Conservation (phyloP, 2,797 vertebrate species). For the Phaenicophaeus curvirostris region DNA sequence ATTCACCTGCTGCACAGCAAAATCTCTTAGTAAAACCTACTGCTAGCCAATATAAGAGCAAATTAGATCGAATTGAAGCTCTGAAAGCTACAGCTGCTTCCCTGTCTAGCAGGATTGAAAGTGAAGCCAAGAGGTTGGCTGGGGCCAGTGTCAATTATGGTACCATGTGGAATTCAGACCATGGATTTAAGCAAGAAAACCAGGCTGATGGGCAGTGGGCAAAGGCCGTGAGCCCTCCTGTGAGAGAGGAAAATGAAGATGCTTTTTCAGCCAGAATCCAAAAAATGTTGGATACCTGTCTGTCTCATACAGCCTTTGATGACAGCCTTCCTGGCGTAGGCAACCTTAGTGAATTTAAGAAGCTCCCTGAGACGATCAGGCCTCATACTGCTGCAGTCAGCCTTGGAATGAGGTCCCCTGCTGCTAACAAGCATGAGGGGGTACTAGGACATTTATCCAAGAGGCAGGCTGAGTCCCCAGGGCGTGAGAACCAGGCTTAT, state of each 20-base stretch:
- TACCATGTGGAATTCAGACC: slow-evolving; percentile 72
- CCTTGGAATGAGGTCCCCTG: slow-evolving; percentile 65
- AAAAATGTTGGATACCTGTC: slow-evolving; percentile 79
- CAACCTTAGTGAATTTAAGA: slow-evolving; percentile 81
- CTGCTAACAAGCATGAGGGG: slow-evolving; percentile 62
- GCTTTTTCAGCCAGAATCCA: slow-evolving; percentile 81
- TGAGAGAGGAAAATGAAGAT: slow-evolving; percentile 76
- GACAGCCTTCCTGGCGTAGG: slow-evolving; percentile 84
- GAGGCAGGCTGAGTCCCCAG: slow-evolving; percentile 44
- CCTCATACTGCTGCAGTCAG: slow-evolving; percentile 68
- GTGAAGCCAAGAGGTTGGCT: slow-evolving; percentile 89
- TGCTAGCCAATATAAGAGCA: slow-evolving; percentile 78
- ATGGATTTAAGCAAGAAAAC: slow-evolving; percentile 65
- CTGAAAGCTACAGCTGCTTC: slow-evolving; percentile 94
- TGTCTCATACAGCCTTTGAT: slow-evolving; percentile 82
- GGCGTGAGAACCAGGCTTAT: slow-evolving; percentile 46
- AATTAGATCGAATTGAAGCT: slow-evolving; percentile 89
- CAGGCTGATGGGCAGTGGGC: slow-evolving; percentile 74
- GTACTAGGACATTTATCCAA: slow-evolving; percentile 67
- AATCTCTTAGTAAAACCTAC: slow-evolving; percentile 68
- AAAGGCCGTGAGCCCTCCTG: slow-evolving; percentile 79
- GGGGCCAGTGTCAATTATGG: slow-evolving; percentile 84
- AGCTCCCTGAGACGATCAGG: slow-evolving; percentile 74
- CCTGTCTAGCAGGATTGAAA: slow-evolving; percentile 92
- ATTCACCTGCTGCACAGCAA: slow-evolving; percentile 59